phyloP scores from a whole-genome alignment of 2,113 vertebrate species.

The Protobothrops mucrosquamatus region DNA sequence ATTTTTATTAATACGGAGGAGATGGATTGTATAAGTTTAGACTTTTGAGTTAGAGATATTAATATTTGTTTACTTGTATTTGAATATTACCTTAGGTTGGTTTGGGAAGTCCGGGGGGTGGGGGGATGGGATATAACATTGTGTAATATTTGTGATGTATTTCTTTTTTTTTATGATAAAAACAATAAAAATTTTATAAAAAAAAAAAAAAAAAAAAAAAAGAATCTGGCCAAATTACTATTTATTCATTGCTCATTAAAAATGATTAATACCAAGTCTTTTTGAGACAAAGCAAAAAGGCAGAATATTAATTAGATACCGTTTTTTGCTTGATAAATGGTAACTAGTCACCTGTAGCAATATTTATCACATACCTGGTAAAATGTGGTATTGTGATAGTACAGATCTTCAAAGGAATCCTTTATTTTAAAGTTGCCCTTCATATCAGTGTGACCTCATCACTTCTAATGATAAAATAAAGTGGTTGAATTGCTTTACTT shows the following conservation, averaged over 20 bases:
- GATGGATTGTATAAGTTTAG: too few relatives aligned
- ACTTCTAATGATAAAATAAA: neutral
- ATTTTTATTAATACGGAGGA: too few relatives aligned
- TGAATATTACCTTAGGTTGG: too few relatives aligned
- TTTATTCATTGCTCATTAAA: constrained; percentile 19
- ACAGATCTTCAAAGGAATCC: neutral
- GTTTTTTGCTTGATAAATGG: neutral
- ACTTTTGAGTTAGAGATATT: too few relatives aligned
- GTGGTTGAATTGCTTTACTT: neutral
- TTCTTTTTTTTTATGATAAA: too few relatives aligned
- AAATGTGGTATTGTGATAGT: neutral
- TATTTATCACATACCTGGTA: neutral
- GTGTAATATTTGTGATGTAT: too few relatives aligned
- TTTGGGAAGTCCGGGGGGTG: too few relatives aligned
- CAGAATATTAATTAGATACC: neutral
- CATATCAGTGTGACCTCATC: neutral
- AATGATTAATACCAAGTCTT: constrained; percentile 20
- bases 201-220: too few relatives aligned
- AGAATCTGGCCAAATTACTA: constrained; percentile 24
- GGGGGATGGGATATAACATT: too few relatives aligned
- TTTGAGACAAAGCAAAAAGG: constrained; percentile 20
- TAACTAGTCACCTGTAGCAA: neutral
- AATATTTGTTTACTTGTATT: too few relatives aligned
- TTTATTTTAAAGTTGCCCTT: neutral
- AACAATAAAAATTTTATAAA: too few relatives aligned